Evolutionary conservation across 2,797 vertebrate species (phyloP).

Genomic region (Spea hammondii): DNA sequence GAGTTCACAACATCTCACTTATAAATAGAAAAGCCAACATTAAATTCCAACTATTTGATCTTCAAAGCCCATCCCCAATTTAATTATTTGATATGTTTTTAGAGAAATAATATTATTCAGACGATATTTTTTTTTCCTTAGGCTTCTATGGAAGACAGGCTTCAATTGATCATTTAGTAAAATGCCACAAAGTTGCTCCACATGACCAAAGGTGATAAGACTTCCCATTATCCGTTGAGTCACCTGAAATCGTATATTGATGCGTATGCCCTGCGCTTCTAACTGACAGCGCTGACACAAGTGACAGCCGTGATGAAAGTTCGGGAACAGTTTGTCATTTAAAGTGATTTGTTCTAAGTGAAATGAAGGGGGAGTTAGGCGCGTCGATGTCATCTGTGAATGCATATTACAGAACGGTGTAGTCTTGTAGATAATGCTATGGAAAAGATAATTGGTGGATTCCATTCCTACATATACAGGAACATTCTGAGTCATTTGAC

Average conservation of each 20-base stretch:
- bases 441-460: not conserved
- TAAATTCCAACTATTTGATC: too few relatives aligned
- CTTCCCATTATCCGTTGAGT: slow-evolving; percentile 5
- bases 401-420: not conserved
- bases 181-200: not conserved
- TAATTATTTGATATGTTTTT: not conserved
- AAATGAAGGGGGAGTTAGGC: not conserved
- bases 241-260: slow-evolving; percentile 9
- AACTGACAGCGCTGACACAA: not conserved
- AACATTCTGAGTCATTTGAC: too few relatives aligned
- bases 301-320: not conserved
- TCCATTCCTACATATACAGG: too few relatives aligned
- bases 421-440: not conserved
- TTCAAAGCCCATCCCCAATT: too few relatives aligned
- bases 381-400: not conserved
- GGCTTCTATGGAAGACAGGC: not conserved
- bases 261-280: not conserved
- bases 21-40: too few relatives aligned
- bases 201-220: slow-evolving; percentile 1
- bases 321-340: not conserved
- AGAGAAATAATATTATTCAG: not conserved
- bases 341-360: not conserved
- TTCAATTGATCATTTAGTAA: slow-evolving; percentile 2
- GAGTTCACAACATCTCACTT: too few relatives aligned
- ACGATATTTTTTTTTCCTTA: not conserved